Base-by-base conservation (phyloP, 1,140 invertebrate genomes). In the Himalopsyche phryganea region DNA sequence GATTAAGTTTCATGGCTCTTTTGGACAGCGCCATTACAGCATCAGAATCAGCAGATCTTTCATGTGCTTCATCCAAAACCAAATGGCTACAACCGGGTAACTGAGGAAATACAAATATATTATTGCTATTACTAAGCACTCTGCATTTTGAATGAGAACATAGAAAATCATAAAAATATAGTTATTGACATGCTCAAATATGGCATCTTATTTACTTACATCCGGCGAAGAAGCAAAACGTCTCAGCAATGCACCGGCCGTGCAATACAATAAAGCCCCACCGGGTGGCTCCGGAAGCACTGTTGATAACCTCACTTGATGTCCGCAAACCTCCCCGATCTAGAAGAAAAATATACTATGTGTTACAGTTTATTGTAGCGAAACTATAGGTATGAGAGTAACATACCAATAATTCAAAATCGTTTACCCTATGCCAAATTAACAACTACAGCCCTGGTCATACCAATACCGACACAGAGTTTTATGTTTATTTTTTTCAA, bases 41-140 rank as follows among this genome's bases (percentile, higher is more conserved):
- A 79, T 99, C 97, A 0, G 94, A 98, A 65, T 95, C 90, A 0
- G 98, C 85, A 0, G 96, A 97, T 38, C 97, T 79, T 77, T 99
- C 97, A 73, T 99, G 97, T 44, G 94, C 96, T 74, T 99, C 97
- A 77, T 99, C 97, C 45, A 99, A 78, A 54, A 99, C 89, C 6
- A 99, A 84, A 67, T 91, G 87, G 13, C 85, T 87, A 36, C 84
- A 82, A 13, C 80, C 77, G 51, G 71, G 77, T 23, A 92, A 71
- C 86, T 78, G 65, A 1, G 51, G 57, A 50, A 20, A 35, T 36
- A 58, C n/a, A 44, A 53, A 44, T 17, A 6, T 19, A 41, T 50
- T 50, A 15, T 35, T 7, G 40, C 36, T 7, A 17, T 14, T 9
- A n/a, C n/a, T n/a, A n/a, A n/a, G n/a, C n/a, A n/a, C n/a, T n/a